Base-by-base conservation (phyloP, 2,888 invertebrate species). In the Tachina grossa region DNA sequence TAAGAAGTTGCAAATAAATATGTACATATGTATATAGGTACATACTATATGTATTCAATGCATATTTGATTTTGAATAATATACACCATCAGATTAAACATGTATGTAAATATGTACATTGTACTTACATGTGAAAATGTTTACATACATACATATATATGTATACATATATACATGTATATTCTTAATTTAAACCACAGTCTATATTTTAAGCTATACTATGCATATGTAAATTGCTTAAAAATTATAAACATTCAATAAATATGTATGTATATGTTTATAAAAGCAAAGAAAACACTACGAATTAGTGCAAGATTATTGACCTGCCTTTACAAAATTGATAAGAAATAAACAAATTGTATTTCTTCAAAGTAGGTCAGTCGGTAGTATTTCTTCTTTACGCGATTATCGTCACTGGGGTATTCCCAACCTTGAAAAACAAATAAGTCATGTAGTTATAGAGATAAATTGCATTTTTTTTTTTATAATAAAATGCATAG, bases 371-470 rank as follows among this genome's bases (percentile, higher is more conserved):
- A 80, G 47, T 85, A 76, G 85, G 83, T 85, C 83, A 85, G 65
- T 85, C 83, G 83, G 65, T 72, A 63, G 31, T 65, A 13, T 55
- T 75, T 59, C 59, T 49, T 39, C 43, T 69, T 63, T 47, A 47
- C 22, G 45, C 49, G 31, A 63, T 65, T 53, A 51, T n/a, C 53
- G 51, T 69, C 61, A 78, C 47, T 51, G 41, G 85, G 85, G 85
- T 45, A 83, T 85, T 83, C 83, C 85, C 66, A 85, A 85, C 85
- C 85, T 85, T 85, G 85, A 61, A 75, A 59, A 43, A 49, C 14
- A n/a, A 9, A 65, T 31, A 59, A 59, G 9, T 53, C 57, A 61
- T 41, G 72, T 47, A 63, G 13, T 71, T 78, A 79, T 85, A 31
- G 79, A 85, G 69, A 75, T 68, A 19, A 41, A 16, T 51, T 43